Evolutionary conservation across 2,113 vertebrate genomes (phyloP), one percentile per base, ranked within the genome.

Genomic region (Epinephelus cyanopodus): DNA sequence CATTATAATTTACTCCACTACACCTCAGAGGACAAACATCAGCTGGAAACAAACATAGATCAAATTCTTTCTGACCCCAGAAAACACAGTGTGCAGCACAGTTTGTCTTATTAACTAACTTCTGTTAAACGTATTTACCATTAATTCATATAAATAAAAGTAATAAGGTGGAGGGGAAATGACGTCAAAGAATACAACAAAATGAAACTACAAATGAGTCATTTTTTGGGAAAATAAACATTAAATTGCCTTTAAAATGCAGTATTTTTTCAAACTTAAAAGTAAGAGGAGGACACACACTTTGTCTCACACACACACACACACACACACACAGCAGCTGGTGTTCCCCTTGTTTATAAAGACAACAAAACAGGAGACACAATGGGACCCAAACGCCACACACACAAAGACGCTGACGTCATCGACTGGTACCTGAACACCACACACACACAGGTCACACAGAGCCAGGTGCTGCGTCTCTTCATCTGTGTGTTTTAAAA

Each of bases 331-430:
- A 15, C 53, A 50, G 21, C 68, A 64, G 73, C 25, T 68, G 29
- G 42, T 45, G 42, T 45, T 45, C 42, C 8, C 8, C 42, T 73
- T 73, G 73, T 84, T 84, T 87, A n/a, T 7, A 63, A 77, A 74
- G 65, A 67, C 52, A 15, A 81, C 81, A 80, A 65, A 71, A n/a
- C 33, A 58, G 45, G 37, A 82, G 74, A 85, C 82, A 79, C 65
- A 75, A 57, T 25, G 83, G 77, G 80, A 83, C 87, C 87, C 81
- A 72, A 77, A 83, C 1, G 29, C 9, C 77, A 23, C 73, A 56
- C n/a, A n/a, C 39, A 68, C 27, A 74, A 25, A 82, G 25, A 77
- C 53, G 18, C 74, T 67, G 57, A 78, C 8, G 23, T 58, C 56
- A 1, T 13, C 23, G 15, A 23, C 83, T 81, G 48, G 79, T 60